A percentile compares a stretch with the other conserved stretches of the same genome.
phyloP scores from a whole-genome alignment of 2,113 vertebrate species.

The Xenotilapia leptura region DNA sequence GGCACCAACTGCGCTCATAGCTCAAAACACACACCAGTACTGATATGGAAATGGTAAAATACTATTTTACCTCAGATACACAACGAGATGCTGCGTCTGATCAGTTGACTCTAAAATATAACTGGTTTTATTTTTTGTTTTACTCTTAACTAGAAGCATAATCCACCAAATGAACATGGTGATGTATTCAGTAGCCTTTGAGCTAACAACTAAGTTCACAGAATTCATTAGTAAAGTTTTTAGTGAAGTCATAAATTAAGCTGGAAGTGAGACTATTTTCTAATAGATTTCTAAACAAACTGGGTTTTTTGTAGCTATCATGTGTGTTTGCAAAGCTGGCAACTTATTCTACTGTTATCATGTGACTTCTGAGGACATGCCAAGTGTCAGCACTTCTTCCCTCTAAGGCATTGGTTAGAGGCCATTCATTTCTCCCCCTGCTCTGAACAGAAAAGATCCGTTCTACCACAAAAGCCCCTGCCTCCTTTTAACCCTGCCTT shows the following conservation, averaged over 20 bases:
- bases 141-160: neutral
- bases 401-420: neutral
- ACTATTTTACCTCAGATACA: neutral
- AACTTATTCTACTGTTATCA: neutral
- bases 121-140: neutral
- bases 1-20: neutral
- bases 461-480: neutral
- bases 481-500: constrained; percentile 19
- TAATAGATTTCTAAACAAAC: neutral
- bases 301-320: fast-evolving
- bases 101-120: neutral
- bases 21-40: neutral
- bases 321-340: neutral
- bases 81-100: neutral
- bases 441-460: neutral
- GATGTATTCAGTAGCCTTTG: neutral
- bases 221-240: neutral
- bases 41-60: neutral
- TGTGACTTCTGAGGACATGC: constrained; percentile 6
- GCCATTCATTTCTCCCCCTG: neutral
- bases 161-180: neutral
- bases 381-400: constrained; percentile 38
- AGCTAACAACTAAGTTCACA: neutral
- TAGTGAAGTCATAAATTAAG: neutral
- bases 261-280: neutral